phyloP scores from a whole-genome alignment of 2,888 invertebrate genomes.

The Patella ulyssiponensis region DNA sequence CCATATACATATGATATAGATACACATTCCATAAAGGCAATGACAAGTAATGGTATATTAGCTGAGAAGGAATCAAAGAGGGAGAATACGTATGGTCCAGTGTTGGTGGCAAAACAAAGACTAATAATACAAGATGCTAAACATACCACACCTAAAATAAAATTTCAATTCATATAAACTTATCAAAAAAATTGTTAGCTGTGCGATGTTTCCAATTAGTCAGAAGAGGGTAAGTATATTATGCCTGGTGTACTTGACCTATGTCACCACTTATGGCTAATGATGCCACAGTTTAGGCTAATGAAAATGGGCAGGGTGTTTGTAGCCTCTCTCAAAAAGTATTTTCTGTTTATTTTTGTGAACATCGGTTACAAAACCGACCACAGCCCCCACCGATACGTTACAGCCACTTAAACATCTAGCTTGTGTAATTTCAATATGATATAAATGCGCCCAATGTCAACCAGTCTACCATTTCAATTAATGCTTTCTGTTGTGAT shows the following conservation, averaged over 20 bases:
- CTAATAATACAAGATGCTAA: slow-evolving; percentile 51
- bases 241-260: no score
- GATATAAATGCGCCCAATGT: not conserved
- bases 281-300: no score
- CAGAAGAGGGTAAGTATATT: no score
- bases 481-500: not conserved
- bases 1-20: slow-evolving; percentile 58
- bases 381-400: no score
- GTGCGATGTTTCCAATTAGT: no score
- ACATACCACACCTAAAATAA: slow-evolving; percentile 54
- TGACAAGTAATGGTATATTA: slow-evolving; percentile 58
- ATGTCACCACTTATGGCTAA: no score
- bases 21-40: slow-evolving; percentile 57
- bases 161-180: not conserved
- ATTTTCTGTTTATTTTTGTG: no score
- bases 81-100: slow-evolving; percentile 58
- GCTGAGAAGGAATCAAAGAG: slow-evolving; percentile 60
- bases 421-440: not conserved
- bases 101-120: slow-evolving; percentile 54
- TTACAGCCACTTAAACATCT: no score
- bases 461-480: not conserved
- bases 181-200: no score
- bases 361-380: no score
- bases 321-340: no score
- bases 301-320: no score